A percentile compares a stretch with the other conserved stretches of the same genome.
Conservation (phyloP, 1,140 invertebrate species). For the Hetaerina americana region DNA sequence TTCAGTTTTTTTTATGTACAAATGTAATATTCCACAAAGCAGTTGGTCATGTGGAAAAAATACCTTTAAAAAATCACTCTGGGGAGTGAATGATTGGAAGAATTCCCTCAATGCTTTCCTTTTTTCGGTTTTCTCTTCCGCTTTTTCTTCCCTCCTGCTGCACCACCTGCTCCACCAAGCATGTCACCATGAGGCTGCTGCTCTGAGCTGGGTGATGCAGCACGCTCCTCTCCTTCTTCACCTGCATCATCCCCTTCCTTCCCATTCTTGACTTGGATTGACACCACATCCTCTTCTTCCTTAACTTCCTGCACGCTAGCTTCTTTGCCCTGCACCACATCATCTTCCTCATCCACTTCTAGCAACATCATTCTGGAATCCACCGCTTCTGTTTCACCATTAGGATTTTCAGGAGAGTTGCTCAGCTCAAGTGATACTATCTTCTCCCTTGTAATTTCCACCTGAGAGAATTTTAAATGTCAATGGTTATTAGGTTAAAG, state of each 20-base stretch:
- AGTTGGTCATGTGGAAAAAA: no score
- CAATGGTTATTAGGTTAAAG: no score
- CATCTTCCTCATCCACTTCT: conserved; percentile 24
- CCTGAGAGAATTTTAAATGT: conserved; percentile 45
- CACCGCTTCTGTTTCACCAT: conserved; percentile 6
- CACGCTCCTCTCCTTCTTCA: conserved; percentile 20
- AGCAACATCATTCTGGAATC: not conserved
- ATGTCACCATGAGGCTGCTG: conserved; percentile 17
- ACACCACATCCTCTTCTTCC: conserved; percentile 31
- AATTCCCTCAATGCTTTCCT: conserved; percentile 21
- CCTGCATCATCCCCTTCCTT: conserved; percentile 20
- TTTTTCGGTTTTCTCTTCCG: conserved; percentile 22
- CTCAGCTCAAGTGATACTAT: conserved; percentile 74
- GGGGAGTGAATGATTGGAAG: not conserved
- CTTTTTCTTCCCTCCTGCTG: conserved; percentile 4
- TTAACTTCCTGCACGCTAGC: conserved; percentile 31
- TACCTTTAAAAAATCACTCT: no score
- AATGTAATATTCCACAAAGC: no score
- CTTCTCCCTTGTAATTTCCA: conserved; percentile 75
- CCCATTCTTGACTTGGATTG: conserved; percentile 18
- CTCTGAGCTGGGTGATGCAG: conserved; percentile 21
- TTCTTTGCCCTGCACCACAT: conserved; percentile 35
- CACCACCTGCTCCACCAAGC: not conserved
- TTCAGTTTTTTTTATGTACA: no score
- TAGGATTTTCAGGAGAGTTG: conserved; percentile 31